phyloP scores from a whole-genome alignment of 2,888 invertebrate species.

The Eristalis arbustorum region DNA sequence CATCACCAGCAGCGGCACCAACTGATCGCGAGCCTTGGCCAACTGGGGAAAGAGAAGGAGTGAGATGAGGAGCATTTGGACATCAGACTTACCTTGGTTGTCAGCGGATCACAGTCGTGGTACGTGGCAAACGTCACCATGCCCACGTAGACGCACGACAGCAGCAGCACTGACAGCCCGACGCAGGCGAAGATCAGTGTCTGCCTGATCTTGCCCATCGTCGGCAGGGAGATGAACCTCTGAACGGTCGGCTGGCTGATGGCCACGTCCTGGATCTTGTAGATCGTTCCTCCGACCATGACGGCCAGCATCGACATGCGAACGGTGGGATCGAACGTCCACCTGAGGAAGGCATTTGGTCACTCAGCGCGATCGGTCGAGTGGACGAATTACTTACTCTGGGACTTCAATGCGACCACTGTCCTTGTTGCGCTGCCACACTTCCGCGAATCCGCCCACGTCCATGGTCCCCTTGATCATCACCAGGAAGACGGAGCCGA shows the following conservation, averaged over 20 bases:
- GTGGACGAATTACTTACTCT: conserved; percentile 81
- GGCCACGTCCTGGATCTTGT: conserved; percentile 87
- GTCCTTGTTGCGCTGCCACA: conserved; percentile 85
- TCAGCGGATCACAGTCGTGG: conserved; percentile 88
- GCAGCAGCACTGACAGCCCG: conserved; percentile 83
- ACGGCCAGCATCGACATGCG: conserved; percentile 90
- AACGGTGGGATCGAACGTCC: conserved; percentile 88
- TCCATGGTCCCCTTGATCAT: conserved; percentile 87
- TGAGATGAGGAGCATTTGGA: not conserved
- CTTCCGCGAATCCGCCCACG: conserved; percentile 85
- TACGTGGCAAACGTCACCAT: conserved; percentile 88
- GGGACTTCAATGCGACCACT: conserved; percentile 87
- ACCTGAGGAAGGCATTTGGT: conserved; percentile 81
- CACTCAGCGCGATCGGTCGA: not conserved
- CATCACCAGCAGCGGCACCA: conserved; percentile 92
- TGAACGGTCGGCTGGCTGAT: conserved; percentile 93
- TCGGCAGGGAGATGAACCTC: conserved; percentile 88
- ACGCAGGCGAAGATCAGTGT: conserved; percentile 85
- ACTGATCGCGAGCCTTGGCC: conserved; percentile 88
- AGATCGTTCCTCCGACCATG: conserved; percentile 87
- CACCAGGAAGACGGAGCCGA: conserved; percentile 86
- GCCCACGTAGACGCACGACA: conserved; percentile 86
- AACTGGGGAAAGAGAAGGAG: conserved; percentile 80
- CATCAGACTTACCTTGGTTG: conserved; percentile 84
- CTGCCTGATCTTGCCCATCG: conserved; percentile 85